phyloP scores from a whole-genome alignment of 2,888 invertebrate species.

The Crocallis elinguaria region DNA sequence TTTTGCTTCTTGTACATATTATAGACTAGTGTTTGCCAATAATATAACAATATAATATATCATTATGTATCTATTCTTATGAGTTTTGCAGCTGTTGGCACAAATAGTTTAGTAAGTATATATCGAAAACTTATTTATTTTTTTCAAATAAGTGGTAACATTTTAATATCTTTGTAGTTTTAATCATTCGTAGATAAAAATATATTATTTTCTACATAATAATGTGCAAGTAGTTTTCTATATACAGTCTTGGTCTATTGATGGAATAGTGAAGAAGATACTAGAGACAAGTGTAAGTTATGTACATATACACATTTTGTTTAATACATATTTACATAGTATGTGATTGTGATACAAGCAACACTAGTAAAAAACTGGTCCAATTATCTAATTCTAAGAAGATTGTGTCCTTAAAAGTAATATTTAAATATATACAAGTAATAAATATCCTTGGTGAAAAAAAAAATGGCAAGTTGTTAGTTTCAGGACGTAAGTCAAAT shows the following conservation, averaged over 20 bases:
- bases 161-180: not conserved
- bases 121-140: not conserved
- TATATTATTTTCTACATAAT: slow-evolving; percentile 3
- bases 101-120: slow-evolving; percentile 34
- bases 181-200: not conserved
- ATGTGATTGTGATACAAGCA: slow-evolving; percentile 55
- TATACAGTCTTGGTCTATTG: slow-evolving; percentile 64
- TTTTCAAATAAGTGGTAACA: not conserved
- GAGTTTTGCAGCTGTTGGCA: slow-evolving; percentile 44
- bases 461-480: slow-evolving; percentile 83
- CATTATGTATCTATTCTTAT: not conserved
- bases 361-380: slow-evolving; percentile 55
- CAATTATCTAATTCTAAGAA: slow-evolving; percentile 61
- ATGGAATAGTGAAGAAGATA: slow-evolving; percentile 43
- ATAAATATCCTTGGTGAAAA: slow-evolving; percentile 82
- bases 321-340: slow-evolving; percentile 40
- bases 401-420: slow-evolving; percentile 51
- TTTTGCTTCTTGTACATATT: slow-evolving; percentile 16
- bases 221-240: slow-evolving; percentile 32
- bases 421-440: slow-evolving; percentile 69
- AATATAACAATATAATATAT: slow-evolving; percentile 3
- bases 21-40: slow-evolving; percentile 53
- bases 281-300: slow-evolving; percentile 22
- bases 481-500: slow-evolving; percentile 55
- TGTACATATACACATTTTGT: slow-evolving; percentile 66